phyloP scores from a whole-genome alignment of 2,113 vertebrate genomes.

The Nannospalax galili region DNA sequence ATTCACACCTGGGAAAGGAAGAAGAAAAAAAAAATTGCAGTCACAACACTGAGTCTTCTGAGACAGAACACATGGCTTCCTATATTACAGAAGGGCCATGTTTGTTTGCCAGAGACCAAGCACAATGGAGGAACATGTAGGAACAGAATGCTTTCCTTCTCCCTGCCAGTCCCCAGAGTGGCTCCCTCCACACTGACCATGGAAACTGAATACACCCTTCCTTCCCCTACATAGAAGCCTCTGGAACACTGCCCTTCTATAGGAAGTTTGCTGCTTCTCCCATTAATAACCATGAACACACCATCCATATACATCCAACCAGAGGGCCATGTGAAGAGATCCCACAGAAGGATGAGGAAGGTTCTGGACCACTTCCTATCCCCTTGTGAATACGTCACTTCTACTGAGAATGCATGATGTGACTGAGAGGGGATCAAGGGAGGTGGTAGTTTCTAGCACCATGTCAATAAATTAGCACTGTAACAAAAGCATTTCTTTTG shows the following conservation, averaged over 20 bases:
- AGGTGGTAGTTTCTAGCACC: neutral
- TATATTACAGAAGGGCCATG: neutral
- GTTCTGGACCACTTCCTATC: neutral
- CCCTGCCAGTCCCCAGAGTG: neutral
- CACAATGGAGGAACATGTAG: neutral
- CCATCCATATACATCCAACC: neutral
- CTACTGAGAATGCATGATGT: neutral
- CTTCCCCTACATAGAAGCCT: neutral
- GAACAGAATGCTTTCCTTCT: neutral
- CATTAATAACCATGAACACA: neutral
- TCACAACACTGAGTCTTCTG: neutral
- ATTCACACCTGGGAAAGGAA: conserved; percentile 45
- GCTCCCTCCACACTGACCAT: neutral
- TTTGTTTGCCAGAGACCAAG: neutral
- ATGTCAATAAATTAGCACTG: conserved; percentile 1
- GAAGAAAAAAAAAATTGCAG: conserved; percentile 37
- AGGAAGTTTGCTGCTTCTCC: neutral
- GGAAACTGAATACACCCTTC: too few species aligned
- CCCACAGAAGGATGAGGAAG: neutral
- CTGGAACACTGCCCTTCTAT: neutral
- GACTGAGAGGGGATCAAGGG: neutral
- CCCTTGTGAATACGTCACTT: neutral
- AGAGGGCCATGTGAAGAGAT: neutral
- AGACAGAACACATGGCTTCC: neutral
- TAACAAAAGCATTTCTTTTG: conserved; percentile 48